Evolutionary conservation across 2,797 vertebrate genomes (phyloP).

Genomic region (Periophthalmus magnuspinnatus): DNA sequence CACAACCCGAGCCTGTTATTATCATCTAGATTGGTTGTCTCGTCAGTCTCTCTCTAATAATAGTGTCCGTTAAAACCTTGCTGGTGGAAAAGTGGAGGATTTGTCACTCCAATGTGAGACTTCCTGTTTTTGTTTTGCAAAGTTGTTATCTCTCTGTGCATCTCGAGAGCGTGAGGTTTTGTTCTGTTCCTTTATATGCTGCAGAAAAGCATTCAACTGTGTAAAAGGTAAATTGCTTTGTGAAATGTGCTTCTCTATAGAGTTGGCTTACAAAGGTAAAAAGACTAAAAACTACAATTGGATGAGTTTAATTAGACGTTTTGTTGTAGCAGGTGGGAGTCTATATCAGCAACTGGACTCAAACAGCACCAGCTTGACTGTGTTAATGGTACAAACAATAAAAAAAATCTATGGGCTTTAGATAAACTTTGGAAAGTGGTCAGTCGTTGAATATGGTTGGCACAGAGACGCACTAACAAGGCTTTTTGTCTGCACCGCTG

Average conservation of each 20-base stretch:
- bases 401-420: not conserved
- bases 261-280: conserved; percentile 3
- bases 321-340: conserved; percentile 1
- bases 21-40: conserved; percentile 56
- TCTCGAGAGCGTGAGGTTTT: conserved; percentile 24
- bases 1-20: conserved; percentile 59
- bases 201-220: conserved; percentile 22
- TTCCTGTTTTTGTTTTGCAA: conserved; percentile 37
- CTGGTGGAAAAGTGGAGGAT: conserved; percentile 28
- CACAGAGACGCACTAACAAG: too few species aligned
- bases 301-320: not conserved
- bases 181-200: conserved; percentile 32
- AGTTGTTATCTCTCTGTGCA: conserved; percentile 1
- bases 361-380: not conserved
- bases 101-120: conserved; percentile 24
- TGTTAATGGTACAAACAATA: too few species aligned
- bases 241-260: conserved; percentile 6
- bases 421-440: not conserved
- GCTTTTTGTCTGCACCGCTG: too few species aligned
- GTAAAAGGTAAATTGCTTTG: conserved; percentile 2
- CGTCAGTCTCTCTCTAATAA: conserved; percentile 57
- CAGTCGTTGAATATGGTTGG: not conserved
- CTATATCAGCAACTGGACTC: not conserved
- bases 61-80: conserved; percentile 30
- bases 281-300: not conserved